Conservation (phyloP, 2,797 vertebrate genomes). For the Morelia viridis region DNA sequence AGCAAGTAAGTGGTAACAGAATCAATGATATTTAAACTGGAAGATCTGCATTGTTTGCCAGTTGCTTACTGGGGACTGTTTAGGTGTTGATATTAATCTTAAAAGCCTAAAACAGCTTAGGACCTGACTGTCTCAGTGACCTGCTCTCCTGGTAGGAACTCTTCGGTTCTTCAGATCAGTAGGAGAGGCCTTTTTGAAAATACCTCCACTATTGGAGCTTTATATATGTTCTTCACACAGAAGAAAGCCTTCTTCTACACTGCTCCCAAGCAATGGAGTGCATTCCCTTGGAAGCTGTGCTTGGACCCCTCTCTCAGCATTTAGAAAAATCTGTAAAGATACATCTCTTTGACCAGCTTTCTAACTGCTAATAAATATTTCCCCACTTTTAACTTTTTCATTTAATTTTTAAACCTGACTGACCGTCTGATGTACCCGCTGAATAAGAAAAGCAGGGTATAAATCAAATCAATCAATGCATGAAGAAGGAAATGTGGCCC, state of each 20-base stretch:
- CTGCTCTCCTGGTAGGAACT: neutral
- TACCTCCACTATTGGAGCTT: neutral
- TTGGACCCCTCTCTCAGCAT: neutral
- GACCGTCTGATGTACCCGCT: no score
- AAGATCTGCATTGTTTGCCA: neutral
- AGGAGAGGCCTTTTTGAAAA: neutral
- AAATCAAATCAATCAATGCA: neutral
- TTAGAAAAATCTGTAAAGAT: no score
- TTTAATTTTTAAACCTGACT: neutral
- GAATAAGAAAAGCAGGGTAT: neutral
- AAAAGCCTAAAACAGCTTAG: neutral
- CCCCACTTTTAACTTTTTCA: neutral
- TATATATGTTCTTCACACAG: neutral
- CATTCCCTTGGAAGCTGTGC: neutral
- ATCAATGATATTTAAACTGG: neutral
- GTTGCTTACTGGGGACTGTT: neutral
- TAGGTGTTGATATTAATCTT: neutral
- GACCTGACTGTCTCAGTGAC: neutral
- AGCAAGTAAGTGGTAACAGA: neutral
- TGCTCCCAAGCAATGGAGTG: neutral
- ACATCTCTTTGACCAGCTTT: neutral
- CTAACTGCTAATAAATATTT: neutral
- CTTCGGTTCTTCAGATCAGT: neutral
- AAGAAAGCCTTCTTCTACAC: neutral
- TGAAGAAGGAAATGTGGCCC: no score